Conservation (phyloP, 2,113 vertebrate genomes). For the Lonchura striata region DNA sequence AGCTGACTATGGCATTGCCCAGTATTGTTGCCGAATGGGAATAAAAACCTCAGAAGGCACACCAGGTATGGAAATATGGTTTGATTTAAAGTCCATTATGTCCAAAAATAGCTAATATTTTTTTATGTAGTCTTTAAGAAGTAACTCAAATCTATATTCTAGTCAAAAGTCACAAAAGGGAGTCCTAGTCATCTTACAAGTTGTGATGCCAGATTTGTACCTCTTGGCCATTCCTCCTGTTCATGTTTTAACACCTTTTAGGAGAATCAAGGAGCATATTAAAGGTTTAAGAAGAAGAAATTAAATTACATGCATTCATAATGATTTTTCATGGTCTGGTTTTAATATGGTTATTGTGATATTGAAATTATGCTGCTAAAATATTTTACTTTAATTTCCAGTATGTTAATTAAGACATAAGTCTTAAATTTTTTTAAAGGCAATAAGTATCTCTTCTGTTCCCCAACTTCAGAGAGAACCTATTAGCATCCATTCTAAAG, state of each 20-base stretch:
- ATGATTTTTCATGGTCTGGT: not conserved
- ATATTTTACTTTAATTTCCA: not conserved
- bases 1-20: slow-evolving; percentile 95
- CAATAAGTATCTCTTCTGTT: not conserved
- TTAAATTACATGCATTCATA: not conserved
- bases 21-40: slow-evolving; percentile 97
- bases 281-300: not conserved
- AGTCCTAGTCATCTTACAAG: not conserved
- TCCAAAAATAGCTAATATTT: not conserved
- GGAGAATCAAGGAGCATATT: not conserved
- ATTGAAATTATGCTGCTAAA: not conserved
- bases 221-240: not conserved
- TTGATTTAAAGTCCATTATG: not conserved
- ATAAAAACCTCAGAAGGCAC: slow-evolving; percentile 95
- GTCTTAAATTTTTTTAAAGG: not conserved
- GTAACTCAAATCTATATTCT: not conserved
- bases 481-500: not conserved
- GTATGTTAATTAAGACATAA: not conserved
- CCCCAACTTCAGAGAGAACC: not conserved
- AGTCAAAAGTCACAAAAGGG: not conserved
- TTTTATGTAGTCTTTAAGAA: not conserved
- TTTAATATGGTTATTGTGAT: not conserved
- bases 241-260: not conserved
- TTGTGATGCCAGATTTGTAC: not conserved
- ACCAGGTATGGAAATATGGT: slow-evolving; percentile 77